A percentile compares a stretch with the other conserved stretches of the same genome.
phyloP scores from a whole-genome alignment of 2,888 invertebrate genomes.

The Atrina japonica region DNA sequence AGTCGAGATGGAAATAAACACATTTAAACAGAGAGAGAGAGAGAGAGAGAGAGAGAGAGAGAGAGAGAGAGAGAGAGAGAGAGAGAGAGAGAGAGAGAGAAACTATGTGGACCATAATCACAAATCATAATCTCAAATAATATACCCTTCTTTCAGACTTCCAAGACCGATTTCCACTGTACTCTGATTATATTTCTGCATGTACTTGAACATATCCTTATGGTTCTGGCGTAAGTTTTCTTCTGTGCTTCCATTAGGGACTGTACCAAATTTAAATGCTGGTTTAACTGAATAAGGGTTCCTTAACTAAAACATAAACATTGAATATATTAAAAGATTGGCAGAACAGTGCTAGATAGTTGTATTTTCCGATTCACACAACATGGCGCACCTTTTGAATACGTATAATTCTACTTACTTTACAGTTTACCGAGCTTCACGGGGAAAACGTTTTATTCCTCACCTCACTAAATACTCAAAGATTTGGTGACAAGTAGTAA shows the following conservation, averaged over 20 bases:
- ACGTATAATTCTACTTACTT: no score
- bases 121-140: background rate
- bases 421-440: no score
- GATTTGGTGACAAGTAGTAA: no score
- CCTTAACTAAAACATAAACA: constrained; percentile 84
- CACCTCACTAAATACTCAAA: no score
- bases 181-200: constrained; percentile 91
- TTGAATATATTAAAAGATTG: background rate
- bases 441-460: no score
- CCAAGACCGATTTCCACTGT: constrained; percentile 93
- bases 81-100: background rate
- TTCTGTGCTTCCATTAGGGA: constrained; percentile 97
- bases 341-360: background rate
- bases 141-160: constrained; percentile 90
- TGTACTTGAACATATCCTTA: constrained; percentile 93
- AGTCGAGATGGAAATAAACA: no score
- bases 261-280: constrained; percentile 96
- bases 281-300: constrained; percentile 95
- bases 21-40: no score
- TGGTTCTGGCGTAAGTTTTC: constrained; percentile 92
- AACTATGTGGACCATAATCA: no score
- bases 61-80: background rate
- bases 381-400: background rate
- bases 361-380: background rate
- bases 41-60: no score